Base-by-base conservation (phyloP, 2,113 vertebrate species). In the Opisthocomus hoazin region DNA sequence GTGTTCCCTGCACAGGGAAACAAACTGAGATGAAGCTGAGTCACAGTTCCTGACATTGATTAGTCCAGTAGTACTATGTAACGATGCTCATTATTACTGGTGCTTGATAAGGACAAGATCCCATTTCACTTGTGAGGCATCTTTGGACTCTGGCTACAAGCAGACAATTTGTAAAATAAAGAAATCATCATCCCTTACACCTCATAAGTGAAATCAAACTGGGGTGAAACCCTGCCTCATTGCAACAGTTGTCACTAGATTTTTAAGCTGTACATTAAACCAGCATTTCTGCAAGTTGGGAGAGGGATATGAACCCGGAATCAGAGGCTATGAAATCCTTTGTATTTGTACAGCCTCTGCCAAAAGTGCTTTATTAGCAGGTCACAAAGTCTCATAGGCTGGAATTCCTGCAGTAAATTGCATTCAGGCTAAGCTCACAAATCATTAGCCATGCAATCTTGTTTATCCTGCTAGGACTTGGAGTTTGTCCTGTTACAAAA, bases 401-500 rank as follows among this genome's bases (percentile, higher is more conserved):
- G 87, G 96, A 97, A 95, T 96, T 96, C 73, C 93, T 89, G 95
- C 93, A 90, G 94, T 95, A 93, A 97, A 95, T 83, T 91, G 95
- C 93, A 93, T 97, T 97, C 97, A 93, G 95, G 95, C 95, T 93
- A 70, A 77, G 87, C 97, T 98, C 91, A 95, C 94, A 97, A 97
- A 97, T 97, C 97, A 97, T 98, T 98, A 98, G 97, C 98, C 87
- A 74, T 77, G 87, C 71, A 94, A 93, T 96, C 96, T 96, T 98
- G 97, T 98, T 98, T 98, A 94, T 98, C 94, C 97, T 97, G 97
- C 93, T 83, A 91, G 75, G 71, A 96, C 94, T 96, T 98, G 98
- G 98, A 98, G 97, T 98, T 98, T 98, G 98, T 96, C 96, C 98
- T 98, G 81, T 98, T 98, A 97, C 97, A 98, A 98, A 98, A 98